phyloP scores from a whole-genome alignment of 2,797 vertebrate species.

The Carapus acus region DNA sequence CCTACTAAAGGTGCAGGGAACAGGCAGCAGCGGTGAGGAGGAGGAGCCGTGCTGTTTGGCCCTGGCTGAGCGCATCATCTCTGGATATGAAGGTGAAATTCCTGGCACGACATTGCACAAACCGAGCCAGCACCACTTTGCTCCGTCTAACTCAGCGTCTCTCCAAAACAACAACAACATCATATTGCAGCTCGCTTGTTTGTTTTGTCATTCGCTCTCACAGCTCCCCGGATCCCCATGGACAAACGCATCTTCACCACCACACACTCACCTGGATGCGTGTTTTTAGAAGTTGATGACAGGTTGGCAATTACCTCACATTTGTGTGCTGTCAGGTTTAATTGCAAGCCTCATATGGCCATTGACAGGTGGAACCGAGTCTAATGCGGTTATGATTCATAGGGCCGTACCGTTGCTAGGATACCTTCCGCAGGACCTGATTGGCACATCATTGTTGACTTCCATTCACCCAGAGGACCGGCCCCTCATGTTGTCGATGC shows the following conservation, averaged over 20 bases:
- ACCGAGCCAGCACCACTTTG: not conserved
- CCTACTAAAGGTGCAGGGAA: slow-evolving; percentile 71
- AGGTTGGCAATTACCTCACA: slow-evolving; percentile 65
- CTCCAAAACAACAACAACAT: too few relatives aligned
- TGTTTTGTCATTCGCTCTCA: not conserved
- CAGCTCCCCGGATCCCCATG: slow-evolving; percentile 84
- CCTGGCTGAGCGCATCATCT: slow-evolving; percentile 84
- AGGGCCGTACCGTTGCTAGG: slow-evolving; percentile 86
- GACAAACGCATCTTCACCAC: slow-evolving; percentile 93
- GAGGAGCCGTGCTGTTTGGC: slow-evolving; percentile 82
- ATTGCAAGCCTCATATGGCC: not conserved
- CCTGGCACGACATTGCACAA: not conserved
- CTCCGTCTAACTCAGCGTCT: too few relatives aligned
- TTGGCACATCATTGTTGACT: slow-evolving; percentile 80
- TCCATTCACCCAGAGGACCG: slow-evolving; percentile 83
- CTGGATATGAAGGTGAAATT: slow-evolving; percentile 84
- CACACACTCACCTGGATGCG: slow-evolving; percentile 85
- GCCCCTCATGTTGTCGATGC: slow-evolving; percentile 82
- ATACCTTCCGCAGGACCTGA: slow-evolving; percentile 86
- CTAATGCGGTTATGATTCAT: slow-evolving; percentile 21
- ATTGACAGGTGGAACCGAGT: not conserved
- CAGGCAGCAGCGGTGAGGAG: slow-evolving; percentile 52
- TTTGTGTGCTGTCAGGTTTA: not conserved
- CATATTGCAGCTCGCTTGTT: too few relatives aligned
- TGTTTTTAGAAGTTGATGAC: slow-evolving; percentile 91